Evolutionary conservation across 2,113 vertebrate genomes (phyloP).

Genomic region (Lycaon pictus): DNA sequence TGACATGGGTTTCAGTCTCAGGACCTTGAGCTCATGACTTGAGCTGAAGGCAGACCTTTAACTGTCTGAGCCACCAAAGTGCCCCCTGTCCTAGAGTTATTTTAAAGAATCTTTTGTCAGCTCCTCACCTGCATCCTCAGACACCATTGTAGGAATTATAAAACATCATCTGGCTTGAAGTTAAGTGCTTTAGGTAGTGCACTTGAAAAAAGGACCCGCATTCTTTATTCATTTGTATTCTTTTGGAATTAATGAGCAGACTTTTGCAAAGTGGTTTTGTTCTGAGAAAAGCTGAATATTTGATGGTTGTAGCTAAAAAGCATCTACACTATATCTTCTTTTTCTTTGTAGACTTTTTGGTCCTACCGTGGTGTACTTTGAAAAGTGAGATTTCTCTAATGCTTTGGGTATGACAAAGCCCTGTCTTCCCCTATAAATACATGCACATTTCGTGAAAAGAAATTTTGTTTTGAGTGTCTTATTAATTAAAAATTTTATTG

Average conservation of each 20-base stretch:
- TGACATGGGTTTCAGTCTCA: rapidly evolving
- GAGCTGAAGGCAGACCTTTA: neutral
- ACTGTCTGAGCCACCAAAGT: neutral
- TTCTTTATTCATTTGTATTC: neutral
- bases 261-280: neutral
- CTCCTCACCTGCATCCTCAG: neutral
- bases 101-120: neutral
- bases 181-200: neutral
- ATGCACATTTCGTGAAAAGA: neutral
- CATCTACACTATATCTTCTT: neutral
- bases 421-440: neutral
- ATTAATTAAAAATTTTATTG: neutral
- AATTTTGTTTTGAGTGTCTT: neutral
- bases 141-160: neutral
- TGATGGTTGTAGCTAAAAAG: neutral
- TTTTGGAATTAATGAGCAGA: neutral
- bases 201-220: neutral
- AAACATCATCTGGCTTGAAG: neutral
- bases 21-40: neutral
- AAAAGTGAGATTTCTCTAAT: neutral
- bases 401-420: neutral
- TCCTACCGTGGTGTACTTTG: neutral
- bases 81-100: neutral
- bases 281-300: neutral
- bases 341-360: neutral